These are phyloP conservation scores for Andinoacara biseriatus DNA, from an alignment of 2,113 vertebrate genomes.

Conservation along the genomic window DNA sequence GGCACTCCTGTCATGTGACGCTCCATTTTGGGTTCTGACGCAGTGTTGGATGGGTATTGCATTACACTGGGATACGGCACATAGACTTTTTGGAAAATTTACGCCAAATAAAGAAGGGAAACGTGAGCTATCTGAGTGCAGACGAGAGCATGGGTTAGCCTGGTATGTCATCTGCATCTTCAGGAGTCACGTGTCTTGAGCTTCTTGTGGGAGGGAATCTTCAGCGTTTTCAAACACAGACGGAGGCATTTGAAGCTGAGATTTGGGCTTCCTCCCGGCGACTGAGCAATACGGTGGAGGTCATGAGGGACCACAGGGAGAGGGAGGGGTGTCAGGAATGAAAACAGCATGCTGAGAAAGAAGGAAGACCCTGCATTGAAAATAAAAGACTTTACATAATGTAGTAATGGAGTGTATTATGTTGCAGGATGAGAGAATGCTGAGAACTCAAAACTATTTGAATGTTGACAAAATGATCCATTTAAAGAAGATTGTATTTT, in stretches of 20 bases:
- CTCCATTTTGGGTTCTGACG: constrained; percentile 34
- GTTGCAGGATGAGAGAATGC: background rate
- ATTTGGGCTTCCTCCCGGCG: constrained; percentile 44
- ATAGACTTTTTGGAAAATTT: background rate
- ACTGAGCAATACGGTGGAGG: constrained; percentile 67
- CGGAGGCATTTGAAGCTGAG: constrained; percentile 29
- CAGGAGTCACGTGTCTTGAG: background rate
- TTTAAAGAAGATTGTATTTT: background rate
- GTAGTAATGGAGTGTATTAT: background rate
- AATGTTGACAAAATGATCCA: background rate
- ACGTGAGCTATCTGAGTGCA: background rate
- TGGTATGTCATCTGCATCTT: background rate
- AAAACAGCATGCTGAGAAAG: constrained; percentile 17
- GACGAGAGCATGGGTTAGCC: background rate
- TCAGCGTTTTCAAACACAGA: constrained; percentile 40
- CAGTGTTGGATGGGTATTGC: background rate
- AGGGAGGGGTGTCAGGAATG: constrained; percentile 2
- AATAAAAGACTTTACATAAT: background rate
- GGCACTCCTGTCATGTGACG: constrained; percentile 14
- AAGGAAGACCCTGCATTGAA: background rate
- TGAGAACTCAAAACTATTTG: background rate
- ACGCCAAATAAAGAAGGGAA: background rate
- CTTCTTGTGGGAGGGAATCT: constrained; percentile 23
- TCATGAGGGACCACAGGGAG: constrained; percentile 49
- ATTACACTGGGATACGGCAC: constrained; percentile 6